phyloP scores from a whole-genome alignment of 1,140 invertebrate genomes.

The Drosophila kanapiae region DNA sequence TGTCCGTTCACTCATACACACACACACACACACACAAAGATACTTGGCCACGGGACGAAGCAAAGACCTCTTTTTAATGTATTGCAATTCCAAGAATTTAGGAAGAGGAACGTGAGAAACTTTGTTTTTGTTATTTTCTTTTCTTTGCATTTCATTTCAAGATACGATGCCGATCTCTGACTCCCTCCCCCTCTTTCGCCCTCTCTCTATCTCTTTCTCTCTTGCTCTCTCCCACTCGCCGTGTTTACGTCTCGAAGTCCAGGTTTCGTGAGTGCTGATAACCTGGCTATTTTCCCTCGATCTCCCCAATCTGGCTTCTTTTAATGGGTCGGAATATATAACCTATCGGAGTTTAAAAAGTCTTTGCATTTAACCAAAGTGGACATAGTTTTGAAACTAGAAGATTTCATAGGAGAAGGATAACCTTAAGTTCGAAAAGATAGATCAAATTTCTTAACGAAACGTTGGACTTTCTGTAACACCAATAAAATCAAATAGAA shows the following conservation, averaged over 20 bases:
- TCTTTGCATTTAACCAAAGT: no score
- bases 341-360: no score
- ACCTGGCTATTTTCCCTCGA: conserved; percentile 16
- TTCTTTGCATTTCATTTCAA: conserved; percentile 84
- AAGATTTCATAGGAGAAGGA: not conserved
- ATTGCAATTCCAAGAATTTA: conserved; percentile 85
- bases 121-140: conserved; percentile 85
- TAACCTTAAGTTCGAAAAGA: not conserved
- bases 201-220: conserved; percentile 4
- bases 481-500: no score
- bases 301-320: not conserved
- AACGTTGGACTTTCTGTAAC: not conserved
- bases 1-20: conserved; percentile 35
- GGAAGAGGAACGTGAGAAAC: conserved; percentile 85
- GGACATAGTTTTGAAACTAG: no score
- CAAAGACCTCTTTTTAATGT: conserved; percentile 85
- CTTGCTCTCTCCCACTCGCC: conserved; percentile 21
- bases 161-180: conserved; percentile 74
- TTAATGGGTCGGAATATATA: not conserved
- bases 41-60: conserved; percentile 61
- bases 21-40: conserved; percentile 30
- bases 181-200: conserved; percentile 20
- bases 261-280: conserved; percentile 35
- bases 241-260: conserved; percentile 47
- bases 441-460: not conserved